Conservation (phyloP, 2,888 invertebrate genomes). For the Eristalis pertinax region DNA sequence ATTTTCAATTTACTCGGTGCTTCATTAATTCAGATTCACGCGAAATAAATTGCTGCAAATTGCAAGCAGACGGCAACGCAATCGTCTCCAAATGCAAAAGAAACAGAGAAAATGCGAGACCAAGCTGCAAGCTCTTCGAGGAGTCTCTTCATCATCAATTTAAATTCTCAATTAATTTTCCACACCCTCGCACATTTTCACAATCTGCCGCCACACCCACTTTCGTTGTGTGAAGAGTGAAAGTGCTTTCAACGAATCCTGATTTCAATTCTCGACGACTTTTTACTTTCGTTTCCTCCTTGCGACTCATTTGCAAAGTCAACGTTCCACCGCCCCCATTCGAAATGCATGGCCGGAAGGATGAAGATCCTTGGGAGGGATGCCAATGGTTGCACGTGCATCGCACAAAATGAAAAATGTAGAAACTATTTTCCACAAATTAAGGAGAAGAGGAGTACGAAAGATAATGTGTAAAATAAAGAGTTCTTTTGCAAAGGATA, state of each 20-base stretch:
- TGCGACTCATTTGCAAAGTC: conserved; percentile 23
- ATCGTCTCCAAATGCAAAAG: not conserved
- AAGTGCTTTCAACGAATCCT: conserved; percentile 24
- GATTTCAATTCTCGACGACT: not conserved
- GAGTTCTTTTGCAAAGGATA: not conserved
- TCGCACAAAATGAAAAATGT: not conserved
- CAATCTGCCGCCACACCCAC: not conserved
- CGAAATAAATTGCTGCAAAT: conserved; percentile 12
- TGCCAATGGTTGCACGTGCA: not conserved
- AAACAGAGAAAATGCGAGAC: not conserved
- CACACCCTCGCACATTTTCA: conserved; percentile 35
- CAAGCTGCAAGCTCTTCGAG: conserved; percentile 18
- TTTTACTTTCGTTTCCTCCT: not conserved
- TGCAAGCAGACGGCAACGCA: not conserved
- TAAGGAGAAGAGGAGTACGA: conserved; percentile 11
- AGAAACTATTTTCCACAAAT: conserved; percentile 31
- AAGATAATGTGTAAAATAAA: not conserved
- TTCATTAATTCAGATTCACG: conserved; percentile 8
- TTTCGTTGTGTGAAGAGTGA: not conserved
- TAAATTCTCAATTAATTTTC: conserved; percentile 69
- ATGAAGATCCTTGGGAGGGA: not conserved
- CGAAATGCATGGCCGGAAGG: not conserved
- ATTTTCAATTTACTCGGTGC: not conserved
- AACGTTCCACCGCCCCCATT: not conserved
- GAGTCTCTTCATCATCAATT: conserved; percentile 61